Evolutionary conservation across 2,888 invertebrate species (phyloP).

Genomic region (Lamellibrachia columna): DNA sequence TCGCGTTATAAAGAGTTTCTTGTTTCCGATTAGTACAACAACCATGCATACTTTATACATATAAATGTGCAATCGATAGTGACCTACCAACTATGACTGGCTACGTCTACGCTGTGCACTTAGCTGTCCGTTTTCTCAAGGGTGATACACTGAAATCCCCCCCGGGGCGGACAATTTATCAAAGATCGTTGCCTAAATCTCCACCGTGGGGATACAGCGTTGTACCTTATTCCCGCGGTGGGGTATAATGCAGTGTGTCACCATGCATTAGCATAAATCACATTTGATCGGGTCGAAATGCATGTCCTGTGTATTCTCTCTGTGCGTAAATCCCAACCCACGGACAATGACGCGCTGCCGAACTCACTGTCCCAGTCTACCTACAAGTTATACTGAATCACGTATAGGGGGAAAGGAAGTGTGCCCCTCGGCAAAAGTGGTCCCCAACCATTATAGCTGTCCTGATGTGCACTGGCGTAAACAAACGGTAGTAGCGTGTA

Average conservation of each 20-base stretch:
- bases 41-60: neutral
- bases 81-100: neutral
- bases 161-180: neutral
- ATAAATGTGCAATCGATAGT: neutral
- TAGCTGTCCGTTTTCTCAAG: neutral
- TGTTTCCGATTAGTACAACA: neutral
- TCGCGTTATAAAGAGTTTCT: neutral
- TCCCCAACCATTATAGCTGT: no score
- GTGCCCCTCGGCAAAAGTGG: no score
- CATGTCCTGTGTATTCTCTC: neutral
- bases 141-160: neutral
- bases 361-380: neutral
- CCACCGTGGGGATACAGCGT: conserved; percentile 2
- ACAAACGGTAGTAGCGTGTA: no score
- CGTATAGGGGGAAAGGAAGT: no score
- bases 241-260: neutral
- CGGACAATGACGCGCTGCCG: neutral
- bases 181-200: conserved; percentile 4
- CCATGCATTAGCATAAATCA: neutral
- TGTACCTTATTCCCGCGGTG: neutral
- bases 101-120: neutral
- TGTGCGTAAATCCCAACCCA: neutral
- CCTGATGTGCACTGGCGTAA: no score
- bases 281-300: neutral
- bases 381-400: no score